Evolutionary conservation across 2,888 invertebrate species (phyloP), one percentile per base, ranked within the genome.

Genomic region (Diadegma fenestrale): DNA sequence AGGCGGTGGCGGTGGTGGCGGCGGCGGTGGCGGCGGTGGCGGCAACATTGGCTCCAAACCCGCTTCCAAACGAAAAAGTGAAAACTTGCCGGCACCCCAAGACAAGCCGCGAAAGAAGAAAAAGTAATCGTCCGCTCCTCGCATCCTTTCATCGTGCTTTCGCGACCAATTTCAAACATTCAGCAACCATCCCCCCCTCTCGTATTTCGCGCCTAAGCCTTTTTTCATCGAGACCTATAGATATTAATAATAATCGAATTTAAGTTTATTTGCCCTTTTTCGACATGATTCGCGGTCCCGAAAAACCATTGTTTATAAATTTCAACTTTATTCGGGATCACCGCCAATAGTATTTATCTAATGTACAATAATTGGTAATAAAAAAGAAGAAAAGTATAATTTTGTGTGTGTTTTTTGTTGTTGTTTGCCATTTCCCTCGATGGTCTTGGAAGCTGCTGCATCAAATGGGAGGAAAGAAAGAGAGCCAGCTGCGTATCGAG

Each of bases 61-160:
- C 0, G 90, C 92, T 4, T 94, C 94, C 3, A 94, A 94, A 75
- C 91, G 94, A 73, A 94, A 94, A 89, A 90, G 90, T 54, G 94
- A 94, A 63, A 94, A 92, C 86, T 85, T 94, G 77, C 93, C 94
- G 12, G 93, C 94, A 2, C 93, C 94, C 2, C 94, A 94, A 48
- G 92, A 91, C 30, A 93, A 93, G 80, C 92, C 94, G 5, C 89
- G 93, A 41, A 93, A 94, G 88, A 94, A 94, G 90, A 94, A 94
- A 90, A 94, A 94, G 88, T 94, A 91, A 89, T 68, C n/a, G n/a
- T n/a, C n/a, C n/a, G n/a, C 61, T 58, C 10, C 12, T 64, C 45
- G 33, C n/a, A n/a, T n/a, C n/a, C 17, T 17, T 37, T 54, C 51
- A 68, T n/a, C 45, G 30, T 26, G 26, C 19, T 41, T 45, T 33